Evolutionary conservation across 2,888 invertebrate genomes (phyloP).

Genomic region (Dermolepida albohirtum): DNA sequence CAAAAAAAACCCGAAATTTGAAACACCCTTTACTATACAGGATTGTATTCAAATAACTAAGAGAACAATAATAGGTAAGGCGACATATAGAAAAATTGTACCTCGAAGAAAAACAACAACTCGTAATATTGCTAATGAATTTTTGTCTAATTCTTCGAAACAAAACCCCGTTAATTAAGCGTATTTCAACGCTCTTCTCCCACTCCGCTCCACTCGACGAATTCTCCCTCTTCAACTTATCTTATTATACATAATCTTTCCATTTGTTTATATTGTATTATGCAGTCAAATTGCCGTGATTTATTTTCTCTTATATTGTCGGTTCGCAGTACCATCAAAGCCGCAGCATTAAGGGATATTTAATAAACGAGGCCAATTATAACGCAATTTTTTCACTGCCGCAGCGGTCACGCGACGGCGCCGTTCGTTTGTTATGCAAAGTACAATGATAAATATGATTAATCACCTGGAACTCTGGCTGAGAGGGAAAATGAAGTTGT

Average conservation of each 20-base stretch:
- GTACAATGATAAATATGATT: conserved; percentile 25
- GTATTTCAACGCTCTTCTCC: conserved; percentile 9
- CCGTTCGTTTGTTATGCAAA: conserved; percentile 25
- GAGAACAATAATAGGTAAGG: too few relatives aligned
- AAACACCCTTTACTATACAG: too few relatives aligned
- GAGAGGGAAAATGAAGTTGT: conserved; percentile 4
- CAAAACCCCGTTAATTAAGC: conserved; percentile 14
- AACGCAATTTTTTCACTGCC: conserved; percentile 16
- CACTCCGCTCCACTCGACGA: not conserved
- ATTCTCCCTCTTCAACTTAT: not conserved
- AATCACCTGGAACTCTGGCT: conserved; percentile 10
- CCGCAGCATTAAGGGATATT: conserved; percentile 15
- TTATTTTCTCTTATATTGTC: conserved; percentile 18
- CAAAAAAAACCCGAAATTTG: too few relatives aligned
- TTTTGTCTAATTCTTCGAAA: conserved; percentile 8
- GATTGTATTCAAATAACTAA: too few relatives aligned
- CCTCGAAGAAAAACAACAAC: not conserved
- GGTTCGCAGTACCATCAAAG: conserved; percentile 4
- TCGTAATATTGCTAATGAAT: conserved; percentile 9
- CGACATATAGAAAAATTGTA: too few relatives aligned
- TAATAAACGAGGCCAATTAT: conserved; percentile 28
- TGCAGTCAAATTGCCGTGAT: conserved; percentile 28
- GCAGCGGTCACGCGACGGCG: conserved; percentile 16
- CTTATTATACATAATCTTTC: conserved; percentile 13
- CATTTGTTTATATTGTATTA: conserved; percentile 24